Base-by-base conservation (phyloP, 2,797 vertebrate genomes). In the Gallinago stenura region DNA sequence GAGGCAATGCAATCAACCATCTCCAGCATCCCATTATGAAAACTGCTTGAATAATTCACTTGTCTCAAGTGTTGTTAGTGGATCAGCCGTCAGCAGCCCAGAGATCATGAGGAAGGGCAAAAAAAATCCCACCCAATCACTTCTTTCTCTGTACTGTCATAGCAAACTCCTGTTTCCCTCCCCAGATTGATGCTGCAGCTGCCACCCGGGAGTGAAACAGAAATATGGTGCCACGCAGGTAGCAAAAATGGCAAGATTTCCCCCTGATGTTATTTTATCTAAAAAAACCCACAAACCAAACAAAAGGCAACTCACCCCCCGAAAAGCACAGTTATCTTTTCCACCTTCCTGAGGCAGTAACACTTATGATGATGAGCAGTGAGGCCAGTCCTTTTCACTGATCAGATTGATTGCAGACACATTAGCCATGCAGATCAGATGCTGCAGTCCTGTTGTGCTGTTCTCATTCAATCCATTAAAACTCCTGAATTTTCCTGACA, bases 1-100 rank as follows among this genome's bases (percentile, higher is more conserved):
- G 77, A 90, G 41, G 56, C 64, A 93, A 57, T 12, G 24, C 19
- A 90, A 65, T 46, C 89, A 90, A 87, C 58, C 54, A 82, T 53
- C 30, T 81, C 71, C 54, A 81, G 85, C 66, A 95, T 53, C 26
- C 83, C 45, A 89, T 77, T 69, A 41, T 30, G 83, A 95, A 97
- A 93, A 79, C 45, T 45, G n/a, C n/a, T 69, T 87, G 89, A 97
- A 96, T 96, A 96, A 97, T 98, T 97, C 83, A 94, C 77, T 60
- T 96, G 72, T 89, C 89, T 91, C 22, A 14, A 84, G 26, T 83
- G 84, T 48, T 18, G 2, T 79, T 96, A 83, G 66, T 84, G n/a
- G 78, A 95, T 80, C 51, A 69, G 80, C 93, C 90, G 37, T 80
- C 87, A 96, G 76, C 46, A 96, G 76, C 46, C 53, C 78, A 83